These are phyloP conservation scores for Acipenser oxyrinchus DNA, from an alignment of 2,797 vertebrate species.

Conservation along the genomic window DNA sequence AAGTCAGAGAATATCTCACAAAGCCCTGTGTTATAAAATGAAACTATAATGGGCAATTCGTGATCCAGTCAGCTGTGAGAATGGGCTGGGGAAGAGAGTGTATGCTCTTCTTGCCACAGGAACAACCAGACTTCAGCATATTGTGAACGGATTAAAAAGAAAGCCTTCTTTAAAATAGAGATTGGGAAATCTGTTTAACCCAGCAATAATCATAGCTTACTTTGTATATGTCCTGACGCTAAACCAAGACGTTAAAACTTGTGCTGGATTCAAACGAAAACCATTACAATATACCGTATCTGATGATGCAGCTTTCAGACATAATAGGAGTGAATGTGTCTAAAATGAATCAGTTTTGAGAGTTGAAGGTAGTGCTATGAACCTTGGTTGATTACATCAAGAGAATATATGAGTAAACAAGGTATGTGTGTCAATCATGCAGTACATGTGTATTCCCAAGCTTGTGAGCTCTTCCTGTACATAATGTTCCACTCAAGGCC, in stretches of 20 bases:
- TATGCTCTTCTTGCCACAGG: constrained; percentile 3
- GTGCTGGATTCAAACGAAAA: background rate
- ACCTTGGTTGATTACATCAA: too few species aligned
- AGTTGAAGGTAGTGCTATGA: too few species aligned
- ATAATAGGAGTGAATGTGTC: too few species aligned
- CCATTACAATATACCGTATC: too few species aligned
- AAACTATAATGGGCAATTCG: constrained; percentile 18
- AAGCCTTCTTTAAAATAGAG: constrained; percentile 3
- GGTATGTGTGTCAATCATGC: too few species aligned
- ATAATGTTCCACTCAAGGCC: constrained; percentile 7
- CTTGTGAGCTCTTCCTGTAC: too few species aligned
- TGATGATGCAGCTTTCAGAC: too few species aligned
- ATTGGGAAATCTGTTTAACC: constrained; percentile 10
- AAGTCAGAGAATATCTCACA: constrained; percentile 18
- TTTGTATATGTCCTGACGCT: constrained; percentile 4
- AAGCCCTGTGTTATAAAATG: constrained; percentile 16
- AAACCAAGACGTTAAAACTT: background rate
- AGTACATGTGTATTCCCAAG: too few species aligned
- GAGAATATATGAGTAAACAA: too few species aligned
- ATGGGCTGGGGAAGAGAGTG: background rate
- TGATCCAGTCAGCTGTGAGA: constrained; percentile 16
- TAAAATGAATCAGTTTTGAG: too few species aligned
- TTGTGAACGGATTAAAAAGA: constrained; percentile 4
- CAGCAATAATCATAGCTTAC: constrained; percentile 5
- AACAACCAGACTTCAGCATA: background rate